Base-by-base conservation (phyloP, 2,888 invertebrate genomes). In the Pilophorus perplexus region DNA sequence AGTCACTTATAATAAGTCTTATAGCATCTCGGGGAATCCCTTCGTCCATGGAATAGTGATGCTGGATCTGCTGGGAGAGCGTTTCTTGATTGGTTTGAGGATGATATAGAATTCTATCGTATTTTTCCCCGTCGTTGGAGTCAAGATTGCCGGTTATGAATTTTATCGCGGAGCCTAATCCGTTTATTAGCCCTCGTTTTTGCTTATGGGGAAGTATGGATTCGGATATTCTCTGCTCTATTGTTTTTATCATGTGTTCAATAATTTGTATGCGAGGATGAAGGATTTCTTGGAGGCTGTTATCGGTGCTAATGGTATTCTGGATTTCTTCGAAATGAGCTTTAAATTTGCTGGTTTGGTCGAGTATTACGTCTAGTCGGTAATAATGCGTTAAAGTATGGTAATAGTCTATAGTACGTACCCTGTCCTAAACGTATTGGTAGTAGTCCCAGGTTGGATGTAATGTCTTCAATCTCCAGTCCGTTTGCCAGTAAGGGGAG, bases 141-240 rank as follows among this genome's bases (percentile, higher is more conserved):
- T 52, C 64, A 14, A 64, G 40, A 42, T 64, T 64, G 23, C 48
- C 64, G 18, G 3, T 44, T 14, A 2, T 18, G 14, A 3, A 44
- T 18, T 2, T n/a, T n/a, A n/a, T n/a, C n/a, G n/a, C n/a, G n/a
- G n/a, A n/a, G n/a, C n/a, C n/a, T n/a, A n/a, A 14, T 16, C 4
- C 20, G 33, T 64, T 18, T 14, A 3, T 3, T 3, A 2, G 3
- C 3, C 44, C 44, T 2, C 23, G 12, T n/a, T 27, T 23, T 2
- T 20, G 50, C 8, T 12, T 22, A 2, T 16, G 23, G 23, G 50
- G 50, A 14, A 50, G 22, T 4, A 2, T 50, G 3, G 50, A 50
- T 4, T 27, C 50, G n/a, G 8, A 25, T 5, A 50, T 2, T 25
- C 16, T 23, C 12, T 50, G n/a, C 25, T 50, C 50, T 3, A 12